These are phyloP conservation scores for Megalops atlanticus DNA, from an alignment of 2,113 vertebrate genomes.

Conservation along the genomic window DNA sequence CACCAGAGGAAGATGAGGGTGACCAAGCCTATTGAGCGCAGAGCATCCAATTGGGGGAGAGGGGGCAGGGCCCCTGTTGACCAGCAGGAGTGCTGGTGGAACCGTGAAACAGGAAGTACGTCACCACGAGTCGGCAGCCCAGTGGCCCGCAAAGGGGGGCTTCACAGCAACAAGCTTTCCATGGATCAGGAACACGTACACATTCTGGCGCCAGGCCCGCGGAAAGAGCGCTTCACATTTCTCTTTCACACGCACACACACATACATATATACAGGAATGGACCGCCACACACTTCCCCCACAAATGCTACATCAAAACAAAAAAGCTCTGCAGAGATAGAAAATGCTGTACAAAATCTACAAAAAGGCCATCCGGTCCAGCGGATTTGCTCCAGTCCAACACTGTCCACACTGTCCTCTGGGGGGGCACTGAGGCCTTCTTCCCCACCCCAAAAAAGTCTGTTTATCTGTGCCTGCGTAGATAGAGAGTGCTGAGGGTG, in stretches of 20 bases:
- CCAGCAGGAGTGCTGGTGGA: neutral
- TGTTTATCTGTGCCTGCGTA: slow-evolving; percentile 54
- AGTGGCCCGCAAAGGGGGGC: neutral
- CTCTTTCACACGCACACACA: slow-evolving; percentile 24
- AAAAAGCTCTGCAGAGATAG: slow-evolving; percentile 19
- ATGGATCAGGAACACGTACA: neutral
- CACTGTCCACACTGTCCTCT: slow-evolving; percentile 23
- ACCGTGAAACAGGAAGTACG: neutral
- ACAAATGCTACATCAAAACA: slow-evolving; percentile 46
- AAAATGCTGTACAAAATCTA: slow-evolving; percentile 54
- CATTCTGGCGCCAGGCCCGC: neutral
- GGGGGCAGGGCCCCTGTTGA: neutral
- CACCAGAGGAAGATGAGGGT: neutral
- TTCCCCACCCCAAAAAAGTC: slow-evolving; percentile 32
- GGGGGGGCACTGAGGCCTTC: slow-evolving; percentile 37
- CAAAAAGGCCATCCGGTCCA: slow-evolving; percentile 46
- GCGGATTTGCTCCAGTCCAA: slow-evolving; percentile 44
- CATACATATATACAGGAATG: slow-evolving; percentile 8
- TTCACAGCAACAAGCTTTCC: neutral
- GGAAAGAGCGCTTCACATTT: neutral
- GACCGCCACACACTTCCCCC: slow-evolving; percentile 32
- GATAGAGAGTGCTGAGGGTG: slow-evolving; percentile 64
- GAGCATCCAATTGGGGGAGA: too few relatives aligned
- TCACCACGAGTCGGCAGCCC: neutral
- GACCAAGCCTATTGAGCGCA: neutral